phyloP scores from a whole-genome alignment of 1,140 invertebrate species.

The Frieseomelitta varia region DNA sequence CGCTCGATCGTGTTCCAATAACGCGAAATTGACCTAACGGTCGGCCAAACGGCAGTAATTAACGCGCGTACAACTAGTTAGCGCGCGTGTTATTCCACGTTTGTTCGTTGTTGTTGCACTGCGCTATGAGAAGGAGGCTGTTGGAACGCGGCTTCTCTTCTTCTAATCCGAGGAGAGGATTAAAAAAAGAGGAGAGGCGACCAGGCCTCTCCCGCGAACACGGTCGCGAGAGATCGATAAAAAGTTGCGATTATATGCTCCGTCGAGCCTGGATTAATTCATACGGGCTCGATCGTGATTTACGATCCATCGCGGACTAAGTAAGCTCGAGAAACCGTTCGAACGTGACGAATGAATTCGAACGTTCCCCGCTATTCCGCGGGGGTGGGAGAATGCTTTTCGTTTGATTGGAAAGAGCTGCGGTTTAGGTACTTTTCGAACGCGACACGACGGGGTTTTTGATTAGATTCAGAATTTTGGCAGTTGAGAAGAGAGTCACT shows the following conservation, averaged over 20 bases:
- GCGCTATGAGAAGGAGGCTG: too few species aligned
- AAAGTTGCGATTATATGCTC: constrained; percentile 36
- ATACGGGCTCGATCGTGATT: constrained; percentile 32
- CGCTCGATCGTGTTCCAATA: constrained; percentile 14
- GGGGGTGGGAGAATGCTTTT: neutral
- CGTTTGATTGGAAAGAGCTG: neutral
- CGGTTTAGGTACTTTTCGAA: neutral
- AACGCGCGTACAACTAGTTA: neutral
- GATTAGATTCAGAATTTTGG: too few species aligned
- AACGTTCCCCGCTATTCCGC: neutral
- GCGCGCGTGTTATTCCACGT: constrained; percentile 2
- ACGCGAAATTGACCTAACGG: constrained; percentile 13
- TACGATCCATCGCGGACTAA: neutral
- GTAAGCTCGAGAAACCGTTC: neutral
- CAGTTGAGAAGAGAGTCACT: too few species aligned
- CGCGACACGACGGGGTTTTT: neutral
- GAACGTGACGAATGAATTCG: constrained; percentile 13
- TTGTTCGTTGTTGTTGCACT: neutral
- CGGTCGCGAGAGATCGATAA: constrained; percentile 9
- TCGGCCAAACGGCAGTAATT: neutral
- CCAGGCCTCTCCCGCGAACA: neutral
- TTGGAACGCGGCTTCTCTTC: neutral
- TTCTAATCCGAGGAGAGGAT: neutral
- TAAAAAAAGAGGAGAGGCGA: too few species aligned
- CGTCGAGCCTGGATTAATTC: constrained; percentile 47